Evolutionary conservation across 2,888 invertebrate species (phyloP).

Genomic region (Acanthococcus lagerstroemiae): DNA sequence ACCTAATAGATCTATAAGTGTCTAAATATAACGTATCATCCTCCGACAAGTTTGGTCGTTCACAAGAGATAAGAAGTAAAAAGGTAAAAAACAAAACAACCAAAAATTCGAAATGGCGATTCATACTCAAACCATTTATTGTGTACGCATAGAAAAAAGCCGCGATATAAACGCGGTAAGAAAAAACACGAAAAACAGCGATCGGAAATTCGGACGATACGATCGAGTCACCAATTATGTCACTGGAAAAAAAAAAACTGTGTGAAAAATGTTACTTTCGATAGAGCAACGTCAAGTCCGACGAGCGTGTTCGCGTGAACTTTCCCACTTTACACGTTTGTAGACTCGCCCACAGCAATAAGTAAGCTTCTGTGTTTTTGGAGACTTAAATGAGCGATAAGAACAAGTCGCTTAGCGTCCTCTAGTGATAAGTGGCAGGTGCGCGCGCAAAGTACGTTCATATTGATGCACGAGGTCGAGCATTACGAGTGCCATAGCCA

Average conservation of each 20-base stretch:
- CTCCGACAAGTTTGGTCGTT: not conserved
- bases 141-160: not conserved
- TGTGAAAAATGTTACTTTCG: constrained; percentile 21
- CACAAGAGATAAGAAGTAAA: not conserved
- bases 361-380: constrained; percentile 12
- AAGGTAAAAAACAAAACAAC: not conserved
- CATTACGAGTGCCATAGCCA: too few species aligned
- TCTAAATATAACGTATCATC: constrained; percentile 17
- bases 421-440: constrained; percentile 9
- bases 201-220: too few species aligned
- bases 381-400: constrained; percentile 27
- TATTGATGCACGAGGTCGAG: not conserved
- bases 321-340: constrained; percentile 1
- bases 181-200: not conserved
- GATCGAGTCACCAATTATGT: too few species aligned
- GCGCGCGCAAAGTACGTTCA: constrained; percentile 19
- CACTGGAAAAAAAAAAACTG: not conserved
- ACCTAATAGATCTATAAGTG: constrained; percentile 27
- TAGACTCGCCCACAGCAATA: constrained; percentile 1
- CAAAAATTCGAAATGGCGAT: not conserved
- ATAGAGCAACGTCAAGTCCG: not conserved
- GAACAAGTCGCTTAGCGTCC: constrained; percentile 13
- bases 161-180: not conserved
- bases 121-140: not conserved
- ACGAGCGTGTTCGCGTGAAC: not conserved